Evolutionary conservation across 1,140 invertebrate species (phyloP), one percentile per base, ranked within the genome.

Genomic region (Diabrotica virgifera): DNA sequence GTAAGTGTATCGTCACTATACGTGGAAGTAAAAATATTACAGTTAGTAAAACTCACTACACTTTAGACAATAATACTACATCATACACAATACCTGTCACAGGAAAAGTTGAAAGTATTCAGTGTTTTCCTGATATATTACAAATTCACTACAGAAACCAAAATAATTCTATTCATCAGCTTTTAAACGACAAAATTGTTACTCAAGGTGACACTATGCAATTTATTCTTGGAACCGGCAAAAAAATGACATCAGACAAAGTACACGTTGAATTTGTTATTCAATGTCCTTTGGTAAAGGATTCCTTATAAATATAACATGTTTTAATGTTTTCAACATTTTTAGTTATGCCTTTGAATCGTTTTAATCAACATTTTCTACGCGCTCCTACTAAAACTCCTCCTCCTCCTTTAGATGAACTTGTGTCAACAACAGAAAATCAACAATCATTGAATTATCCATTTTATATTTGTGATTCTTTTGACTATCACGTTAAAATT

Each of bases 301-400:
- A 50, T 50, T 50, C 6, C 6, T 7, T 50, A 50, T 7, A 50
- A 7, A 50, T 11, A 11, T 11, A 50, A 11, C 11, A 50, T 50
- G 6, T 50, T 6, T 50, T 6, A 50, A 7, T 50, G 6, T 11
- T 7, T 11, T 7, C 11, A 7, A 6, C 40, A 50, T 50, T 50
- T 7, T 52, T n/a, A 6, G 14, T 52, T 6, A 52, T 52, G 52
- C 52, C 52, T 52, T 52, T 52, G 52, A 52, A 52, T 52, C n/a
- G n/a, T 12, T 52, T 52, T n/a, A 52, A 52, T 52, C 52, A 52
- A 52, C 52, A 52, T 52, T 52, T n/a, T 52, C 14, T 52, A 13
- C 5, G 14, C n/a, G 6, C 40, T 7, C 6, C 40, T n/a, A n/a
- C n/a, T n/a, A n/a, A n/a, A 50, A 50, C 11, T 50, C 11, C 11